Evolutionary conservation across 2,113 vertebrate genomes (phyloP), one percentile per base, ranked within the genome.

Genomic region (Ceyx margarethae): DNA sequence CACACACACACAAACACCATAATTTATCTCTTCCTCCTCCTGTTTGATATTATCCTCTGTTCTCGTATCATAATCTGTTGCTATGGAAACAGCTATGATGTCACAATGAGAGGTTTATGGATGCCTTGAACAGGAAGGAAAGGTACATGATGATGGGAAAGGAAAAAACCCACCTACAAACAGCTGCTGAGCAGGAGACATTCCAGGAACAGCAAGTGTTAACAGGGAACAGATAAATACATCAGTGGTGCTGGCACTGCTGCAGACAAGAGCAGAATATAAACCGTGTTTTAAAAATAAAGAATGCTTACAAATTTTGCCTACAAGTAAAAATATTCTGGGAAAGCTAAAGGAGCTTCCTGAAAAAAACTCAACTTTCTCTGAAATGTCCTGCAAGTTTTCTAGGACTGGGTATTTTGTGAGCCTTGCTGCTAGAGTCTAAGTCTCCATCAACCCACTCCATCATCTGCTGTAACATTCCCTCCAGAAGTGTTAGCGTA

Each of bases 41-140:
- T 95, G 94, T 95, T 95, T 96, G 95, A 96, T 93, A 96, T 95
- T 96, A 96, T 93, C 92, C 85, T 95, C 94, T 93, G 94, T 92
- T 96, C 95, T 95, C 92, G 91, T 93, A 96, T 96, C 95, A 96
- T 96, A 97, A 97, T 97, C 95, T 97, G 96, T 96, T 96, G 91
- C 95, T 94, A 96, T 82, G 75, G 96, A 94, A 96, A 96, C 96
- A 93, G 75, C 85, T 96, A 95, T 97, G 96, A 97, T 95, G 96
- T 96, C 96, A 96, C 89, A 75, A 84, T 6, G 29, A 92, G 85
- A 94, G 95, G 92, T 96, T 95, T 96, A 97, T 89, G 89, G 95
- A 95, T 94, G 94, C 89, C 91, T 89, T 69, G 62, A 95, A 95
- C 89, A 95, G 87, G 93, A 95, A 96, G 89, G 82, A 95, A 95